phyloP scores from a whole-genome alignment of 64 coral and sea anemone genomes.

The Stichodactyla helianthus region DNA sequence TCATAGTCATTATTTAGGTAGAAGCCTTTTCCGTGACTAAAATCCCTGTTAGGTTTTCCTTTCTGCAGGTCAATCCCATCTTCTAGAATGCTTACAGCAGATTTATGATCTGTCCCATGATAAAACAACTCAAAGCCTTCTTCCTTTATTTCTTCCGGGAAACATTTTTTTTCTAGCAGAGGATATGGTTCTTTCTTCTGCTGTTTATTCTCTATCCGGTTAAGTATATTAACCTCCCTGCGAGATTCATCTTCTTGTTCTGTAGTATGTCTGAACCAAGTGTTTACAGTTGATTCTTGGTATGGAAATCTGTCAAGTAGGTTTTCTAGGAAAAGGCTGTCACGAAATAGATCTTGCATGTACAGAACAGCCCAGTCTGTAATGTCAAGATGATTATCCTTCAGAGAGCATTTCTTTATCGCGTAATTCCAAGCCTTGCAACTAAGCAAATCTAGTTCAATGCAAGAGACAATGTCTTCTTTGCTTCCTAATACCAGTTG shows the following conservation, averaged over 20 bases:
- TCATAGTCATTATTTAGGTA: constrained; percentile 19
- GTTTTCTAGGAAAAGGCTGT: background rate
- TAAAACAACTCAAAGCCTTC: background rate
- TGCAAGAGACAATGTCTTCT: background rate
- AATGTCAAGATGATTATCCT: constrained; percentile 4
- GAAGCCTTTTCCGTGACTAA: constrained; percentile 32
- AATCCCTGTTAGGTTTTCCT: background rate
- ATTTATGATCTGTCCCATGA: constrained; percentile 35
- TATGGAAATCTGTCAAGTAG: background rate
- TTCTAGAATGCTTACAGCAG: constrained; percentile 9
- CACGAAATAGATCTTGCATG: background rate
- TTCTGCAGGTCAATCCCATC: background rate
- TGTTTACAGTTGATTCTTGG: background rate
- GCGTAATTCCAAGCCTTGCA: background rate
- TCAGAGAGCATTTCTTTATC: background rate
- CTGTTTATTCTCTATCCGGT: background rate
- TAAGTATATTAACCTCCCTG: background rate
- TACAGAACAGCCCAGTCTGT: background rate
- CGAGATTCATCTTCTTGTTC: background rate
- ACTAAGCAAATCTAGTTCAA: background rate
- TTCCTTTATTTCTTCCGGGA: background rate
- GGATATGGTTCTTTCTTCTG: background rate
- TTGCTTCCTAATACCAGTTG: background rate
- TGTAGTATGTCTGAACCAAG: background rate
- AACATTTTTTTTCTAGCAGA: background rate